These are phyloP conservation scores for Cassiopea xamachana DNA, from an alignment of 30 jellyfish, hydroid and myxozoan genomes.

Conservation along the genomic window DNA sequence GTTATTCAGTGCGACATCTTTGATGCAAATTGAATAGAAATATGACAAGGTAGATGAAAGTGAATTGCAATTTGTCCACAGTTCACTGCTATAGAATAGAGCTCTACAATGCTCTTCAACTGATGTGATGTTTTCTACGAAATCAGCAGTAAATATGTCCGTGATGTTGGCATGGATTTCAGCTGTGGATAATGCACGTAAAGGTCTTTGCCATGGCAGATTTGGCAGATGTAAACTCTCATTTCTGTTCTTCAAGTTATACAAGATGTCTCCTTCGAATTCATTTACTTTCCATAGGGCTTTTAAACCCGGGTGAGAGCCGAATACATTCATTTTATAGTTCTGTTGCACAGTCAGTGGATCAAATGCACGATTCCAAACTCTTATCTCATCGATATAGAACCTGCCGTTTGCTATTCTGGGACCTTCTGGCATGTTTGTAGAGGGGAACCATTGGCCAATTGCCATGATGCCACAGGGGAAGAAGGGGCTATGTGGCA, in stretches of 20 bases:
- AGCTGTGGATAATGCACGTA: conserved; percentile 44
- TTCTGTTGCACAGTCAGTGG: conserved; percentile 67
- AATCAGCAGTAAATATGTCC: conserved; percentile 1
- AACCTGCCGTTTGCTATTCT: conserved; percentile 15
- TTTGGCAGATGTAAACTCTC: conserved; percentile 43
- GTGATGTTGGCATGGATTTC: conserved; percentile 7
- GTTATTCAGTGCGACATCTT: conserved; percentile 40
- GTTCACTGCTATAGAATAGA: conserved; percentile 36
- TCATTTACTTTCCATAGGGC: conserved; percentile 67
- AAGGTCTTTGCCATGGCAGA: conserved; percentile 66
- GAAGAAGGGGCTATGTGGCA: conserved; percentile 46
- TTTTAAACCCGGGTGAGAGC: conserved; percentile 28
- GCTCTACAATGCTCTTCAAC: conserved; percentile 34
- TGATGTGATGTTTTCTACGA: neutral
- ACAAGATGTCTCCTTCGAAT: conserved; percentile 35
- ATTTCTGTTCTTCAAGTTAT: conserved; percentile 14
- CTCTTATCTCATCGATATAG: conserved; percentile 55
- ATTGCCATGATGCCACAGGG: conserved; percentile 52
- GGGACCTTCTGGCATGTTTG: conserved; percentile 37
- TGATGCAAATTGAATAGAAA: conserved; percentile 51
- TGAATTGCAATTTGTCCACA: conserved; percentile 31
- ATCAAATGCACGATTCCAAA: conserved; percentile 66
- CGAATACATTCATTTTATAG: conserved; percentile 53
- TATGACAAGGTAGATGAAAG: conserved; percentile 30
- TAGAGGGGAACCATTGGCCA: conserved; percentile 72